phyloP scores from a whole-genome alignment of 1,140 invertebrate genomes.

The Artemia franciscana region DNA sequence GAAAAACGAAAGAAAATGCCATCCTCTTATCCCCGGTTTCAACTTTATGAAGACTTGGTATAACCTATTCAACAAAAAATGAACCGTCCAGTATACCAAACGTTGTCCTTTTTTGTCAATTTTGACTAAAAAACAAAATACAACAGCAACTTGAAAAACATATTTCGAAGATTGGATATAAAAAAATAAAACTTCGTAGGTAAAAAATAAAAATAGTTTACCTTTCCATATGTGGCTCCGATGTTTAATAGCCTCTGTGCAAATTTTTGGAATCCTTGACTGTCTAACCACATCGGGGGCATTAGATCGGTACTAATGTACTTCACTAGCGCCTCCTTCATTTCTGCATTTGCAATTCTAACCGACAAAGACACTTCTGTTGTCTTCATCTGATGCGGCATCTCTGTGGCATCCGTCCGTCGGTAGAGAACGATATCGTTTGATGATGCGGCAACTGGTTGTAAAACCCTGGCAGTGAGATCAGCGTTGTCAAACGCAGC shows the following conservation, averaged over 20 bases:
- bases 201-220: no score
- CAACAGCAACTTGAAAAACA: no score
- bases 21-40: no score
- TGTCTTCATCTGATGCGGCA: not conserved
- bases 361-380: not conserved
- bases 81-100: no score
- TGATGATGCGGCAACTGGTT: not conserved
- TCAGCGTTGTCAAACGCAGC: not conserved
- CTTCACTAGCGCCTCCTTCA: not conserved
- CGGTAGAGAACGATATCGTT: not conserved
- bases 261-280: not conserved
- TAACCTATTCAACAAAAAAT: no score
- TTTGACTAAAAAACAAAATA: no score
- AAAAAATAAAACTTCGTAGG: no score
- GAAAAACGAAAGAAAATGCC: no score
- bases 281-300: not conserved
- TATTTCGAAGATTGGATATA: no score
- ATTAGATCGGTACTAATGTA: not conserved
- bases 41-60: no score
- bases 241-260: not conserved
- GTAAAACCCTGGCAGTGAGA: not conserved
- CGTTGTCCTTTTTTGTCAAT: no score
- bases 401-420: not conserved
- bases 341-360: not conserved
- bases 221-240: not conserved